Evolutionary conservation across 1,140 invertebrate species (phyloP).

Genomic region (Saccostrea glomerata): DNA sequence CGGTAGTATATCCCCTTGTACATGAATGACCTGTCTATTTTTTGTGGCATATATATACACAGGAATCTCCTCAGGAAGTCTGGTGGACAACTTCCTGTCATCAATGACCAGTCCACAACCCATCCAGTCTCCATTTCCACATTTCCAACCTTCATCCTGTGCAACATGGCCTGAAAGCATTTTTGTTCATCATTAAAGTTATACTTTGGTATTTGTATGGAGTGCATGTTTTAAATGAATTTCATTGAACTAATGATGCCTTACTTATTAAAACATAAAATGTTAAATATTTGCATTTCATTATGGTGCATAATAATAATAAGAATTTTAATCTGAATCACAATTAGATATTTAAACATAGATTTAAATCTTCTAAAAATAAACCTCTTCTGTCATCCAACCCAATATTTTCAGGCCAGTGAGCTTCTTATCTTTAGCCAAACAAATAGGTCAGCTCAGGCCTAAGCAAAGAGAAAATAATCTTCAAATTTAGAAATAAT

Average conservation of each 20-base stretch:
- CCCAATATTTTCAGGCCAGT: no score
- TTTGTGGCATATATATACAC: conserved; percentile 39
- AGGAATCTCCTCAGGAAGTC: background rate
- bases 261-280: no score
- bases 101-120: conserved; percentile 37
- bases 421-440: no score
- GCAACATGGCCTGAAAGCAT: conserved; percentile 8
- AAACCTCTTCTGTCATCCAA: no score
- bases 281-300: no score
- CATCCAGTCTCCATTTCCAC: conserved; percentile 43
- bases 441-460: no score
- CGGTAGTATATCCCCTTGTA: conserved; percentile 2
- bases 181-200: background rate
- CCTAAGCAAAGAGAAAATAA: background rate
- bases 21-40: conserved; percentile 36
- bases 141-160: conserved; percentile 33
- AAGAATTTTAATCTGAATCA: no score
- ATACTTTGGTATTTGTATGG: background rate
- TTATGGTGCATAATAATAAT: no score
- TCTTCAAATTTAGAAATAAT: background rate
- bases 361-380: no score
- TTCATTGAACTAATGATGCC: no score
- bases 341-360: no score
- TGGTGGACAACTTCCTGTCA: conserved; percentile 1
- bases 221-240: no score